Conservation (phyloP, 2,888 invertebrate genomes). For the Anticlea derivata region DNA sequence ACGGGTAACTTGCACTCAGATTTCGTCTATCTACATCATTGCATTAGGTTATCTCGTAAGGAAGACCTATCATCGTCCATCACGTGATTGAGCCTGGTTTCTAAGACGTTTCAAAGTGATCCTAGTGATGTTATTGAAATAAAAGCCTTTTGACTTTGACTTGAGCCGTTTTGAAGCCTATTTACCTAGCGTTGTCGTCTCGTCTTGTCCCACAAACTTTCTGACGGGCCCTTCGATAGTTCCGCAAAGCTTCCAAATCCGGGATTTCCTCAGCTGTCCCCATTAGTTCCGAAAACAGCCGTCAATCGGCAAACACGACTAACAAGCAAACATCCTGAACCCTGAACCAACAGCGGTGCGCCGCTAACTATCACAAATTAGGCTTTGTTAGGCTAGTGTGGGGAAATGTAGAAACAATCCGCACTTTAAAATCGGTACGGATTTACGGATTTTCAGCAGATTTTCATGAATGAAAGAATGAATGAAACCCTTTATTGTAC, state of each 20-base stretch:
- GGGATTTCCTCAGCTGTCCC: constrained; percentile 19
- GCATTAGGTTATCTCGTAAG: no score
- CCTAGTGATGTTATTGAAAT: no score
- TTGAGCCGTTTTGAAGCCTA: no score
- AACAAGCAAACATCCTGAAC: constrained; percentile 43
- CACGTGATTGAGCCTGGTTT: no score
- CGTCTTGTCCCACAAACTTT: background rate
- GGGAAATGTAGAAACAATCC: constrained; percentile 10
- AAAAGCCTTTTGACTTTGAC: no score
- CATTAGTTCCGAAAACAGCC: constrained; percentile 34
- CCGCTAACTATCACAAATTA: constrained; percentile 38
- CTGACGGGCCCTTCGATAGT: constrained; percentile 12
- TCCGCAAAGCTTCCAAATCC: constrained; percentile 19
- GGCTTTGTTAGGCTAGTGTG: constrained; percentile 25
- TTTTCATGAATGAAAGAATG: no score
- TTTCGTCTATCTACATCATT: no score
- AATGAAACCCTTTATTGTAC: no score
- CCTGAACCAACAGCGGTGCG: constrained; percentile 37
- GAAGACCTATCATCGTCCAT: no score
- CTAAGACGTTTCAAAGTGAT: no score
- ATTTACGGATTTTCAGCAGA: constrained; percentile 1
- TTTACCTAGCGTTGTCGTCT: no score
- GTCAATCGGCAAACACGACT: constrained; percentile 35
- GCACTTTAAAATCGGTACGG: background rate
- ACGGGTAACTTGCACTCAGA: no score